A percentile compares a stretch with the other conserved stretches of the same genome.
These are phyloP conservation scores for Chlamydotis undulata DNA, from an alignment of 2,113 vertebrate genomes.

Conservation along the genomic window DNA sequence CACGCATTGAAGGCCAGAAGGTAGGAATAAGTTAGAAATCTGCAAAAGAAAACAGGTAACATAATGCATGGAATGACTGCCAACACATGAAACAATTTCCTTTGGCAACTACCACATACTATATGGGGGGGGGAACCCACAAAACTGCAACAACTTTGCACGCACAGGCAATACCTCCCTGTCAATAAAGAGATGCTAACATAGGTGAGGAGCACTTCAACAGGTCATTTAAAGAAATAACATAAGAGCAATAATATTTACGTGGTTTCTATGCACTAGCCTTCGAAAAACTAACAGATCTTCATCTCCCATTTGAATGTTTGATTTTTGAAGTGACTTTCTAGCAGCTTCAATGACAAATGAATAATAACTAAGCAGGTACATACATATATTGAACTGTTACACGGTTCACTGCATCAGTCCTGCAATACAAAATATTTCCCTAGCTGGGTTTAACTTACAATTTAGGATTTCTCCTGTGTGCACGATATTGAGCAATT, in stretches of 20 bases:
- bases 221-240: neutral
- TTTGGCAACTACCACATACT: neutral
- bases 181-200: neutral
- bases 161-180: neutral
- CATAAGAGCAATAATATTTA: neutral
- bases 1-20: constrained; percentile 93
- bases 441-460: neutral
- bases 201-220: neutral
- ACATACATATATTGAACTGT: neutral
- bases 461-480: neutral
- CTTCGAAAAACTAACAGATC: neutral
- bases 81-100: neutral
- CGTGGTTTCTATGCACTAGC: neutral
- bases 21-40: constrained; percentile 93
- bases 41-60: constrained; percentile 57
- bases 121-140: rapidly evolving
- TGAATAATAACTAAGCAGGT: neutral
- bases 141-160: too few species aligned
- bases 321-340: neutral
- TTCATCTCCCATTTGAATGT: neutral
- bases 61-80: neutral
- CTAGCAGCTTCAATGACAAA: neutral
- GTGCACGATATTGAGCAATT: neutral
- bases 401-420: neutral
- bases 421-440: neutral